Percentiles rank a stretch among this genome's conserved stretches.
Conservation (phyloP, 2,113 vertebrate genomes). For the Apeltes quadracus region DNA sequence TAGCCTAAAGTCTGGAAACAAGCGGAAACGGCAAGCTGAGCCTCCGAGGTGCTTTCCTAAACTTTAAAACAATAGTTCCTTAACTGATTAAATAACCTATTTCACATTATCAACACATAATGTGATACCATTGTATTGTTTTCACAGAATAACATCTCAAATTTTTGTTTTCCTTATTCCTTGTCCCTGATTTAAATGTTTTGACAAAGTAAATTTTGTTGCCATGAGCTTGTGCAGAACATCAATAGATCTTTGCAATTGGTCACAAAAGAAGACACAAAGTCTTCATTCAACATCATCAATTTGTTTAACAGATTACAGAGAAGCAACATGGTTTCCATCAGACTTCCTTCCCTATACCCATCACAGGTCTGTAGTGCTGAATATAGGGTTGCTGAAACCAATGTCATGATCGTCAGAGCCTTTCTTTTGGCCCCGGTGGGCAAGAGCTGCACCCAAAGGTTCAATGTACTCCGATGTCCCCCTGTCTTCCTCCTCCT, state of each 20-base stretch:
- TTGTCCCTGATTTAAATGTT: slow-evolving; percentile 2
- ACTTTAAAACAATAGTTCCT: background rate
- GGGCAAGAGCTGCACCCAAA: slow-evolving; percentile 79
- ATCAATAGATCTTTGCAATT: background rate
- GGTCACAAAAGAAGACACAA: background rate
- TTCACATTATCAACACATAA: background rate
- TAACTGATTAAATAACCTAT: background rate
- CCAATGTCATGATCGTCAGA: background rate
- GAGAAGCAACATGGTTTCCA: slow-evolving; percentile 1
- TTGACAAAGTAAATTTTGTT: slow-evolving; percentile 4
- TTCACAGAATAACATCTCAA: background rate
- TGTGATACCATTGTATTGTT: background rate
- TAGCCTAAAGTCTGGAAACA: background rate
- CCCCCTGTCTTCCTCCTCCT: slow-evolving; percentile 19
- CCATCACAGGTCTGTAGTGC: slow-evolving; percentile 87
- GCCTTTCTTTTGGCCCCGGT: slow-evolving; percentile 28
- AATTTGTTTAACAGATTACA: slow-evolving; percentile 19
- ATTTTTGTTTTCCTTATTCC: slow-evolving; percentile 18
- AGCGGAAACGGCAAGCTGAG: background rate
- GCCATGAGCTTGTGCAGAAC: background rate
- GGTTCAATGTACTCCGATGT: slow-evolving; percentile 70
- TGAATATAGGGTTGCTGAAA: slow-evolving; percentile 75
- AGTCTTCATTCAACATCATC: background rate
- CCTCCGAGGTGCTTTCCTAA: background rate
- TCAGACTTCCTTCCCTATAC: background rate